phyloP scores from a whole-genome alignment of 2,113 vertebrate species.

The Origma solitaria region DNA sequence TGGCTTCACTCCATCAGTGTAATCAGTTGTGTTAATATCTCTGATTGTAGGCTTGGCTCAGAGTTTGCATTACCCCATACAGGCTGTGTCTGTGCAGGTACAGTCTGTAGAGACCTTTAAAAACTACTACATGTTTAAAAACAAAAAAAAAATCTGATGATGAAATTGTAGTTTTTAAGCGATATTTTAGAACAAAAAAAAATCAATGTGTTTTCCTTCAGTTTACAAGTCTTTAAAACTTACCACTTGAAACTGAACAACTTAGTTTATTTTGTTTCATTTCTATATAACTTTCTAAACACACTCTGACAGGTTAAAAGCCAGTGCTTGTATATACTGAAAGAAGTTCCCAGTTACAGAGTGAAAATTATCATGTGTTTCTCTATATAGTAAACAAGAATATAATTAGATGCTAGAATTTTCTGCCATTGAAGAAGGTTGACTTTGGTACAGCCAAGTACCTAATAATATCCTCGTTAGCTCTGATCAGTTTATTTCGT shows the following conservation, averaged over 20 bases:
- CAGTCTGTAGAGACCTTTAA: background rate
- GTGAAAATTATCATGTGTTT: background rate
- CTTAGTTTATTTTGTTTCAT: background rate
- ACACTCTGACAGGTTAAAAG: background rate
- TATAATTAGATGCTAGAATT: background rate
- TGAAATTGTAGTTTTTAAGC: background rate
- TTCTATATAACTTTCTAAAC: background rate
- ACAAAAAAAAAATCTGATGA: background rate
- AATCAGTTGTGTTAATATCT: constrained; percentile 37
- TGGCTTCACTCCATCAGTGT: constrained; percentile 20
- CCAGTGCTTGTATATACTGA: background rate
- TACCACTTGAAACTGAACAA: background rate
- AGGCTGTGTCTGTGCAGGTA: constrained; percentile 36
- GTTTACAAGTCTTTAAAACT: background rate
- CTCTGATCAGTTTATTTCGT: background rate
- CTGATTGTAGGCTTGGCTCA: constrained; percentile 28
- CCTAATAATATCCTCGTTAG: background rate
- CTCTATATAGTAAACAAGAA: background rate
- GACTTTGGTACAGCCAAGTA: background rate
- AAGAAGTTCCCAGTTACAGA: background rate
- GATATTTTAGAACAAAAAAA: background rate
- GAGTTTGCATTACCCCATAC: constrained; percentile 1
- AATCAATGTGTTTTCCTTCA: background rate
- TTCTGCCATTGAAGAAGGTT: background rate
- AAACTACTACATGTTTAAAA: background rate